These are phyloP conservation scores for Felis catus DNA, from an alignment of 2,113 vertebrate species.

Conservation along the genomic window DNA sequence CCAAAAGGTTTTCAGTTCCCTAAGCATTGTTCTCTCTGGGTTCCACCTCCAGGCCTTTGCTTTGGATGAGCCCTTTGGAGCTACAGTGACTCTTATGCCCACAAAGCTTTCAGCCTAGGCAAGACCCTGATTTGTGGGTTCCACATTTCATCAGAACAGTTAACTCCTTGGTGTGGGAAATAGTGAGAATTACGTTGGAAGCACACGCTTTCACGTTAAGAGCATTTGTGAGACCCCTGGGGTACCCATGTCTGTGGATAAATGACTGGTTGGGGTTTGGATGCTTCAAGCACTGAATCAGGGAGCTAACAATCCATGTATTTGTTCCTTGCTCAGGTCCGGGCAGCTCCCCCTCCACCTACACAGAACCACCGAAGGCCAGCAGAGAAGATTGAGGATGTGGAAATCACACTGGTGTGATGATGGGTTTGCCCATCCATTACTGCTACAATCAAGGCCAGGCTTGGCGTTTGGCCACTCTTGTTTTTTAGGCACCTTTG, in stretches of 20 bases:
- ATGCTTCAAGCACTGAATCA: background rate
- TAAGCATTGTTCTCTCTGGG: background rate
- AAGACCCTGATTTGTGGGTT: background rate
- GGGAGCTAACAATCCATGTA: background rate
- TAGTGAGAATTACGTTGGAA: background rate
- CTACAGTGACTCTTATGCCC: background rate
- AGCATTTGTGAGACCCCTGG: background rate
- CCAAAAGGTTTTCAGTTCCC: background rate
- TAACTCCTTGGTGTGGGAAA: background rate
- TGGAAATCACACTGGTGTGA: conserved; percentile 98
- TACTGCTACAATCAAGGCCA: conserved; percentile 84
- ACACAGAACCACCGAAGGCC: conserved; percentile 92
- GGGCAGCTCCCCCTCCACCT: conserved; percentile 96
- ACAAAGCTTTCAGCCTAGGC: background rate
- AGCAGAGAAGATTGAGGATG: conserved; percentile 95
- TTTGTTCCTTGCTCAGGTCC: conserved; percentile 88
- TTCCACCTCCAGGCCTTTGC: background rate
- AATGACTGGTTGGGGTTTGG: background rate
- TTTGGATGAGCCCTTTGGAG: background rate
- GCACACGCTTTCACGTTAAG: background rate
- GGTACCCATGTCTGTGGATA: background rate
- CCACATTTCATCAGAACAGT: background rate
- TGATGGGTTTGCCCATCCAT: background rate
- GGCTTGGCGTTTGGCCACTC: conserved; percentile 76
- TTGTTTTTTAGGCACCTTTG: conserved; percentile 87